Evolutionary conservation across 2,113 vertebrate genomes (phyloP).

Genomic region (Tylochromis polylepis): DNA sequence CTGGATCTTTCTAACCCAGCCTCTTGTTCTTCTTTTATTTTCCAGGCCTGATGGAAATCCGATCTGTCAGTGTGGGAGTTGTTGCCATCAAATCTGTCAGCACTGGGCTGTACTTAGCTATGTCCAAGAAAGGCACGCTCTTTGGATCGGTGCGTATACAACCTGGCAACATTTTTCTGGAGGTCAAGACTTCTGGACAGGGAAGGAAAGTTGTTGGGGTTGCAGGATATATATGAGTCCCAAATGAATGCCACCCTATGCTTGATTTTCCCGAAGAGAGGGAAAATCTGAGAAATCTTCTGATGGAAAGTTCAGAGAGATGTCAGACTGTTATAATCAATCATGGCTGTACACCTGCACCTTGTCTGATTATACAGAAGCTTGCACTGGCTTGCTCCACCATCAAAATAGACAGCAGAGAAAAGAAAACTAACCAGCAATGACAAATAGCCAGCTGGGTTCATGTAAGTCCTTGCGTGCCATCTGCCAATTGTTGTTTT

Average conservation of each 20-base stretch:
- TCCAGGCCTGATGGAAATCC: slow-evolving; percentile 89
- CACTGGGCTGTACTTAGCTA: slow-evolving; percentile 89
- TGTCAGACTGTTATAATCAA: slow-evolving; percentile 47
- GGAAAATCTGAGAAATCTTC: slow-evolving; percentile 22
- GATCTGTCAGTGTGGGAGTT: slow-evolving; percentile 85
- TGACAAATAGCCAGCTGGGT: slow-evolving; percentile 59
- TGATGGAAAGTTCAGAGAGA: slow-evolving; percentile 27
- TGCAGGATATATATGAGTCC: slow-evolving; percentile 1
- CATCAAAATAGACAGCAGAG: slow-evolving; percentile 55
- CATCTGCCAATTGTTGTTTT: slow-evolving; percentile 56
- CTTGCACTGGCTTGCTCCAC: slow-evolving; percentile 41
- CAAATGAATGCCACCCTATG: background rate
- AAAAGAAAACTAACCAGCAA: slow-evolving; percentile 18
- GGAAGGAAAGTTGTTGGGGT: background rate
- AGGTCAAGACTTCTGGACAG: slow-evolving; percentile 2
- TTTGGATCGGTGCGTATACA: slow-evolving; percentile 87
- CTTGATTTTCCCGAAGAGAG: slow-evolving; percentile 10
- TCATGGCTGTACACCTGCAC: slow-evolving; percentile 54
- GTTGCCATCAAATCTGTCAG: slow-evolving; percentile 89
- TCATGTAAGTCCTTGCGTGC: slow-evolving; percentile 58
- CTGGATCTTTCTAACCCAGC: slow-evolving; percentile 57
- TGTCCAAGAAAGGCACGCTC: slow-evolving; percentile 86
- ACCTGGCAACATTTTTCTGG: slow-evolving; percentile 38
- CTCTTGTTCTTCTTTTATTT: slow-evolving; percentile 58
- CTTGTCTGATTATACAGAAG: slow-evolving; percentile 47